These are phyloP conservation scores for Teleiodes luculella DNA, from an alignment of 2,888 invertebrate genomes.

Conservation along the genomic window DNA sequence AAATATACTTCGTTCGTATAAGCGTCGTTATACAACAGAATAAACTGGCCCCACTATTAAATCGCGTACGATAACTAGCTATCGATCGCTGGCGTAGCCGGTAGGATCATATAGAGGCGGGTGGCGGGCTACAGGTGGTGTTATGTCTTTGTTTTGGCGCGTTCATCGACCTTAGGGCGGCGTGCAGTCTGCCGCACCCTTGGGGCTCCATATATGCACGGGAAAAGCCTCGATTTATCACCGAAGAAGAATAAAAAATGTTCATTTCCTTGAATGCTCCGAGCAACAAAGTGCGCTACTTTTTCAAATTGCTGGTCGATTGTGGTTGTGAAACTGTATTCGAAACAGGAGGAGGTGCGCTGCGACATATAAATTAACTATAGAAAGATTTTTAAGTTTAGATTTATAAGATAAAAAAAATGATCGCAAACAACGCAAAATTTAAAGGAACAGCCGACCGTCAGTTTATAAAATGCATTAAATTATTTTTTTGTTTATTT, in stretches of 20 bases:
- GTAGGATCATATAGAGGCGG: not conserved
- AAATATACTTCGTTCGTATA: too few species aligned
- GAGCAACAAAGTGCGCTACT: not conserved
- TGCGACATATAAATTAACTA: not conserved
- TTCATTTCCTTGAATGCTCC: not conserved
- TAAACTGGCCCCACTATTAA: too few species aligned
- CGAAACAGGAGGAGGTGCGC: too few species aligned
- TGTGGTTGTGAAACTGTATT: too few species aligned
- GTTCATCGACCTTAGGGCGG: conserved; percentile 55
- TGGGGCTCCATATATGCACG: not conserved
- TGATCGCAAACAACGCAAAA: too few species aligned
- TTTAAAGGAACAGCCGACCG: too few species aligned
- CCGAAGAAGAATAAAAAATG: not conserved
- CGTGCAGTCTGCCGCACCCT: conserved; percentile 48
- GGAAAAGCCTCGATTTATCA: not conserved
- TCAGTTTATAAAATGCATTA: too few species aligned
- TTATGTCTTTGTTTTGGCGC: conserved; percentile 61
- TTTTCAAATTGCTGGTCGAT: not conserved
- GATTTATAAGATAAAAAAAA: too few species aligned
- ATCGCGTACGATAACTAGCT: not conserved
- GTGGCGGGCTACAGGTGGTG: conserved; percentile 52
- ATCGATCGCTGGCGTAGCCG: conserved; percentile 20
- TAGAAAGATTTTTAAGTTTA: too few species aligned
- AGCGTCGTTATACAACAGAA: too few species aligned
- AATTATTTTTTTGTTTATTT: too few species aligned